Evolutionary conservation across 1,140 invertebrate species (phyloP).

Genomic region (Trypoxylus dichotomus): DNA sequence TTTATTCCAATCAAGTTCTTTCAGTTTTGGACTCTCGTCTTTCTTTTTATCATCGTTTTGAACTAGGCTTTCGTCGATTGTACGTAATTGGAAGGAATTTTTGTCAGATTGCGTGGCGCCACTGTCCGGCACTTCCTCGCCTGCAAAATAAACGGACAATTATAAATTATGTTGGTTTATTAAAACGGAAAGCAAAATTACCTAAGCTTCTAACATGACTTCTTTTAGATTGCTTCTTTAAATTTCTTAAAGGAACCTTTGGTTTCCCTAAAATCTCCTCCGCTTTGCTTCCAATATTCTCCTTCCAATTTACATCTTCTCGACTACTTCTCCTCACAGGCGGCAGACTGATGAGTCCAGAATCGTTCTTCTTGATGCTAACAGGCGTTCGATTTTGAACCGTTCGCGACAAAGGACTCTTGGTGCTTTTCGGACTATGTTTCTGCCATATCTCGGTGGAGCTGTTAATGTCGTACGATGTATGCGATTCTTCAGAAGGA

Average conservation of each 20-base stretch:
- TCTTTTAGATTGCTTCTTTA: conserved; percentile 44
- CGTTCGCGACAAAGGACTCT: conserved; percentile 34
- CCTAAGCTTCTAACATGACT: conserved; percentile 49
- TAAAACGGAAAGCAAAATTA: neutral
- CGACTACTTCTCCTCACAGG: conserved; percentile 51
- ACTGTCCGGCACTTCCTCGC: conserved; percentile 52
- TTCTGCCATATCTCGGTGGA: conserved; percentile 37
- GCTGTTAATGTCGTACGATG: conserved; percentile 30
- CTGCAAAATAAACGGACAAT: conserved; percentile 25
- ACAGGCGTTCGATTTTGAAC: conserved; percentile 5
- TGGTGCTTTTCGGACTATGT: conserved; percentile 33
- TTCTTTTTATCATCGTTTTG: conserved; percentile 11
- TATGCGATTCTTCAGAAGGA: conserved; percentile 34
- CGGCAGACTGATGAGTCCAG: conserved; percentile 54
- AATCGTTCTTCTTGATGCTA: conserved; percentile 31
- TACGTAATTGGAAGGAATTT: conserved; percentile 46
- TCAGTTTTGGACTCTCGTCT: conserved; percentile 3
- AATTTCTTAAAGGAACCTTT: conserved; percentile 46
- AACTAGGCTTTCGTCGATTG: conserved; percentile 47
- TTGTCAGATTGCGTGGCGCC: conserved; percentile 39
- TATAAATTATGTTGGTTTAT: too few species aligned
- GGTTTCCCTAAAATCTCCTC: conserved; percentile 51
- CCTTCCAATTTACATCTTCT: conserved; percentile 35
- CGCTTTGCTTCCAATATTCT: conserved; percentile 47
- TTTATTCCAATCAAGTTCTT: conserved; percentile 38